These are phyloP conservation scores for Uloborus plumipes DNA, from an alignment of 2,888 invertebrate species.

Conservation along the genomic window DNA sequence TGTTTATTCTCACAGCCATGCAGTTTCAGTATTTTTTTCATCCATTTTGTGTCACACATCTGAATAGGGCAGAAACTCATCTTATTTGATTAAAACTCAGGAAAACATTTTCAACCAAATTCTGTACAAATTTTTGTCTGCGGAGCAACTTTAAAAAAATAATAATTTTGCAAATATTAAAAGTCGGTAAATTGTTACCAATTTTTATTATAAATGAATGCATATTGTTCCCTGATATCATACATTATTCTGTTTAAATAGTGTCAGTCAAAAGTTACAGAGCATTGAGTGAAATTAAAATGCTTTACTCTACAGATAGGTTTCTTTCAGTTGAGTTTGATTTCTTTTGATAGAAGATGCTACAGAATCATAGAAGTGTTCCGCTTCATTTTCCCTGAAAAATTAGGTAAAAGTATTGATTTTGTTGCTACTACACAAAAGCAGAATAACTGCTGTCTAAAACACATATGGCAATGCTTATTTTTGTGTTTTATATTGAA, in stretches of 20 bases:
- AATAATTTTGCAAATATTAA: too few species aligned
- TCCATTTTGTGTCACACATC: too few species aligned
- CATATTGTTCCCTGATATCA: background rate
- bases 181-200: too few species aligned
- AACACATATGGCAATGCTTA: too few species aligned
- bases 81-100: too few species aligned
- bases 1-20: too few species aligned
- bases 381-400: slow-evolving; percentile 20
- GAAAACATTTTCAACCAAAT: too few species aligned
- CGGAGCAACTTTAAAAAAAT: too few species aligned
- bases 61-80: too few species aligned
- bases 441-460: background rate
- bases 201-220: background rate
- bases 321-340: slow-evolving; percentile 2
- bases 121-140: too few species aligned
- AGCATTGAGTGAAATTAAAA: background rate
- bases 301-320: slow-evolving; percentile 12
- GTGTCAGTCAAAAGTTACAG: background rate
- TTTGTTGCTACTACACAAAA: background rate
- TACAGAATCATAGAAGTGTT: slow-evolving; percentile 25
- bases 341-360: slow-evolving; percentile 7
- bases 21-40: too few species aligned
- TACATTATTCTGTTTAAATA: background rate
- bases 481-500: too few species aligned
- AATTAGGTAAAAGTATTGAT: background rate